Base-by-base conservation (phyloP, 1,140 invertebrate species). In the Conopomorpha cramerella region DNA sequence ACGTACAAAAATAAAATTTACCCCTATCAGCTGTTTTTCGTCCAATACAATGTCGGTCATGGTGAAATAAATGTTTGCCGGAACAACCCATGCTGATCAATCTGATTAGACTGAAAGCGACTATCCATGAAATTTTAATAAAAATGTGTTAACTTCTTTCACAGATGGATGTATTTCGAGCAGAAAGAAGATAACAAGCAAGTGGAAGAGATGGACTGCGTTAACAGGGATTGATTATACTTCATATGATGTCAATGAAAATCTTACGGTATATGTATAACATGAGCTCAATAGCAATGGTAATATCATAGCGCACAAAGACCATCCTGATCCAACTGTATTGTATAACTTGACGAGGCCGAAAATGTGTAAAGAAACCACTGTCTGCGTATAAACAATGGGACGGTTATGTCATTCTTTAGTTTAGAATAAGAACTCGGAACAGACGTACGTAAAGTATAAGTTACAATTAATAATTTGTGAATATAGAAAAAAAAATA, bases 111-210 rank as follows among this genome's bases (percentile, higher is more conserved):
- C n/a, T n/a, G n/a, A n/a, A n/a, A n/a, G n/a, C n/a, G n/a, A n/a
- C n/a, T n/a, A n/a, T n/a, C n/a, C n/a, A n/a, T n/a, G n/a, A n/a
- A n/a, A n/a, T n/a, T n/a, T n/a, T n/a, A n/a, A 23, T 6, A 23
- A 4, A 23, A 23, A 23, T 10, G 10, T 4, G 10, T 23, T 6
- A 6, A 23, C 10, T 23, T 3, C 4, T 19, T 34, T 16, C 8
- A 13, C 58, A 71, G 66, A 36, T 72, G 65, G 66, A 70, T 72
- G 65, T 71, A 68, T 43, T 71, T 71, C 49, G 60, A 74, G 43
- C 60, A 74, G 40, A 51, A 41, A 2, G 45, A 67, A 31, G 66
- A 72, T 46, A 54, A 34, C 34, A 64, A 52, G 40, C 58, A 63
- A 45, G 41, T 46, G 1, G 68, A 71, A 16, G 72, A 74, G 47